A percentile compares a stretch with the other conserved stretches of the same genome.
phyloP scores from a whole-genome alignment of 2,113 vertebrate genomes.

The Perccottus glenii region DNA sequence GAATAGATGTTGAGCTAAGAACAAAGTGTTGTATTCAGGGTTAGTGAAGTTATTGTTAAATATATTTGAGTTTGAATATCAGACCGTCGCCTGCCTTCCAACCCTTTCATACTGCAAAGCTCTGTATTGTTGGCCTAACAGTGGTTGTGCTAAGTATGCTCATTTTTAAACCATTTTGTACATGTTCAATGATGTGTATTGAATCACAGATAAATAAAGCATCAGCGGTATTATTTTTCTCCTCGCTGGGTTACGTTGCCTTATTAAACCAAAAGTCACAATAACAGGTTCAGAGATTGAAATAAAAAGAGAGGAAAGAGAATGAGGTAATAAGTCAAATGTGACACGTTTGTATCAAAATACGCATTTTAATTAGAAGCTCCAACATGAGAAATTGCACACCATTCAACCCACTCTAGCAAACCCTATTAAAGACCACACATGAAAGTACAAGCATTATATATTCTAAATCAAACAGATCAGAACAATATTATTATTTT shows the following conservation, averaged over 20 bases:
- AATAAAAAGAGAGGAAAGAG: neutral
- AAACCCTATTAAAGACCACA: conserved; percentile 21
- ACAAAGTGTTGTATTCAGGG: conserved; percentile 71
- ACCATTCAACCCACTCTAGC: conserved; percentile 24
- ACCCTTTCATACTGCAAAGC: conserved; percentile 77
- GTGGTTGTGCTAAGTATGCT: conserved; percentile 79
- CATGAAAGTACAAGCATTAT: conserved; percentile 10
- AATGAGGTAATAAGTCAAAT: neutral
- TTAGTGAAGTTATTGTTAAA: conserved; percentile 74
- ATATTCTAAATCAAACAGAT: neutral
- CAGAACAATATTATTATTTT: neutral
- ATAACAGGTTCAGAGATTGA: neutral
- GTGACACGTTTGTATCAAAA: conserved; percentile 52
- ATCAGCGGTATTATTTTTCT: conserved; percentile 84
- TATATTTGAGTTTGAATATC: conserved; percentile 70
- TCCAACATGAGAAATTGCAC: conserved; percentile 38
- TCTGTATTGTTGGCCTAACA: conserved; percentile 78
- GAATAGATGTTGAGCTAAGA: conserved; percentile 42
- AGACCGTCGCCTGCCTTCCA: conserved; percentile 79
- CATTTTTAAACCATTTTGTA: conserved; percentile 85
- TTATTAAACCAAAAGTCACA: conserved; percentile 59
- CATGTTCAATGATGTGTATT: conserved; percentile 82
- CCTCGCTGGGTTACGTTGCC: conserved; percentile 76
- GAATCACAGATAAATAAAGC: conserved; percentile 82
- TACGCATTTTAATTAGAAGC: conserved; percentile 56